Evolutionary conservation across 2,888 invertebrate genomes (phyloP), one percentile per base, ranked within the genome.

Genomic region (Acleris literana): DNA sequence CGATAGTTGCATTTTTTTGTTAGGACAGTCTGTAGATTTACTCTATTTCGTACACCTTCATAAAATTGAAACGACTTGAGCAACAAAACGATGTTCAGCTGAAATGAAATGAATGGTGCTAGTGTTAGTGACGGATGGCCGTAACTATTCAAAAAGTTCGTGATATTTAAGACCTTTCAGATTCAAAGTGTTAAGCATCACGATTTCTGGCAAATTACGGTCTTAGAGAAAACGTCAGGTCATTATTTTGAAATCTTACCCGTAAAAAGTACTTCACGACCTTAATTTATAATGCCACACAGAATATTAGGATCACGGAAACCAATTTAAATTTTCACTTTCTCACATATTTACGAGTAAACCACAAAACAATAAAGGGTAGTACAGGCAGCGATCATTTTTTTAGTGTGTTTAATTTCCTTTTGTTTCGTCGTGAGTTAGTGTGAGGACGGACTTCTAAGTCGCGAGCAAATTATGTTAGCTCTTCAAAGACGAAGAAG

Each of bases 21-120:
- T 60, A 55, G 55, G 29, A 29, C 5, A 25, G 3, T 56, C 49
- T 51, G 55, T 51, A 51, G 65, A 60, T 56, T 7, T 43, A 46
- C 55, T 29, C 56, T 5, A 33, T 61, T 33, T 33, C 44, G 33
- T 61, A 56, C 61, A 57, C 56, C 52, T 48, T 48, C 20, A 22
- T 46, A 17, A 55, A 62, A 57, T 46, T 46, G 20, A 46, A 52
- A 61, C 22, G 20, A 51, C 13, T 46, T 61, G 51, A 65, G 55
- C 56, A 61, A 65, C 44, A 20, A n/a, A 66, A 63, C 2, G 11
- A 64, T 64, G 54, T 18, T 58, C 13, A 59, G 64, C 54, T 25
- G 39, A 59, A 64, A 59, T 18, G 13, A 59, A 61, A 60, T 56
- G 25, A 52, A 22, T 20, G 25, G 49, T 60, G 55, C 49, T 54